Percentiles rank a stretch among this genome's conserved stretches.
Evolutionary conservation across 1,140 invertebrate species (phyloP).

Genomic region (Orchesella cincta): DNA sequence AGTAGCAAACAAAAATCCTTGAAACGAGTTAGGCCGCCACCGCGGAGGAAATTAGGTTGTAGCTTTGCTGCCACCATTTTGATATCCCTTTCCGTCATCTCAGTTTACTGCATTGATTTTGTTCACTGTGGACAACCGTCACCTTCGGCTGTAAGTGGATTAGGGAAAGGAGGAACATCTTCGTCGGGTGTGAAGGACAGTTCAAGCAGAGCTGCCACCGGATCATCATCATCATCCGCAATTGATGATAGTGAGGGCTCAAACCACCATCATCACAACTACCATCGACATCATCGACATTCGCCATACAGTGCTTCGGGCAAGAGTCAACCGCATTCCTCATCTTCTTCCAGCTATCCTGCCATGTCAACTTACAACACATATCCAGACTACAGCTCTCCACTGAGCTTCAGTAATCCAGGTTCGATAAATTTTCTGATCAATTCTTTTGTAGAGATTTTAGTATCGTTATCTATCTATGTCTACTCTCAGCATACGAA

Average conservation of each 20-base stretch:
- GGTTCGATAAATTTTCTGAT: neutral
- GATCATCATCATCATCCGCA: neutral
- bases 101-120: neutral
- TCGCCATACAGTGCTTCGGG: neutral
- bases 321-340: neutral
- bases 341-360: neutral
- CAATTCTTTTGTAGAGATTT: too few relatives aligned
- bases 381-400: neutral
- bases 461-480: too few relatives aligned
- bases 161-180: neutral
- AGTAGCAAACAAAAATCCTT: too few relatives aligned
- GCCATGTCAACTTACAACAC: neutral
- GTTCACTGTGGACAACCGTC: slow-evolving; percentile 10
- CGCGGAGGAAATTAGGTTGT: neutral
- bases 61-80: neutral
- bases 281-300: slow-evolving; percentile 4
- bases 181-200: neutral
- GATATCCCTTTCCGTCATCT: neutral
- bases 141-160: slow-evolving; percentile 11
- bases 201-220: neutral
- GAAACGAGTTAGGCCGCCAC: too few relatives aligned
- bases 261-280: neutral
- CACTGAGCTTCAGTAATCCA: neutral
- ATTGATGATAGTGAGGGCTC: neutral
- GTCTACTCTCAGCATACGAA: neutral